Base-by-base conservation (phyloP, 1,140 invertebrate genomes). In the Drosophila ficusphila region DNA sequence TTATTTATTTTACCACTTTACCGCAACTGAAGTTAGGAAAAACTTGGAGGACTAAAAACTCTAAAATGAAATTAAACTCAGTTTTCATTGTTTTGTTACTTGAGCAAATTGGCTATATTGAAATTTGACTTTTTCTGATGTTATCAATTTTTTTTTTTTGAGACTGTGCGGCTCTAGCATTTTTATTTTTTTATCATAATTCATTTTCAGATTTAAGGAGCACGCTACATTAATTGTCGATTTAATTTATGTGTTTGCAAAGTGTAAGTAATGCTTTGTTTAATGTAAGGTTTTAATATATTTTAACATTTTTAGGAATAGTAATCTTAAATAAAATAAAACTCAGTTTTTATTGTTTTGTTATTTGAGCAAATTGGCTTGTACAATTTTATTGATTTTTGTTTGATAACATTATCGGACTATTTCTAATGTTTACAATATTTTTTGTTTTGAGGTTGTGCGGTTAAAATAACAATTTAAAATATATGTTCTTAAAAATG, bases 311-410 rank as follows among this genome's bases (percentile, higher is more conserved):
- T 29, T 29, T 18, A n/a, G n/a, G n/a, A 7, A 11, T 12, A 48
- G 29, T 3, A 1, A n/a, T n/a, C n/a, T n/a, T n/a, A n/a, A 27
- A 31, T 48, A 41, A 34, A 70, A 53, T 56, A 19, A 51, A 65
- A 65, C 3, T 7, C 14, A n/a, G 0, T 1, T 51, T 58, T 23
- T 14, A 5, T 60, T 64, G 48, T 72, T 89, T 89, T 90, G 86
- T 86, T 89, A 89, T 90, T 79, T 75, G 88, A 90, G 89, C 83
- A 90, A 90, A 90, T 89, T 86, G 89, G 89, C 72, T 89, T 90
- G 89, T 90, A 90, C 89, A 90, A 90, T 90, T 90, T 89, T 90
- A 90, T 90, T 88, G 88, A 86, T 82, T 89, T 72, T 64, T 78
- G 76, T 64, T 62, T 61, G 51, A 42, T 68, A 46, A 23, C 47